phyloP scores from a whole-genome alignment of 2,113 vertebrate species.

The Sisor rabdophorus region DNA sequence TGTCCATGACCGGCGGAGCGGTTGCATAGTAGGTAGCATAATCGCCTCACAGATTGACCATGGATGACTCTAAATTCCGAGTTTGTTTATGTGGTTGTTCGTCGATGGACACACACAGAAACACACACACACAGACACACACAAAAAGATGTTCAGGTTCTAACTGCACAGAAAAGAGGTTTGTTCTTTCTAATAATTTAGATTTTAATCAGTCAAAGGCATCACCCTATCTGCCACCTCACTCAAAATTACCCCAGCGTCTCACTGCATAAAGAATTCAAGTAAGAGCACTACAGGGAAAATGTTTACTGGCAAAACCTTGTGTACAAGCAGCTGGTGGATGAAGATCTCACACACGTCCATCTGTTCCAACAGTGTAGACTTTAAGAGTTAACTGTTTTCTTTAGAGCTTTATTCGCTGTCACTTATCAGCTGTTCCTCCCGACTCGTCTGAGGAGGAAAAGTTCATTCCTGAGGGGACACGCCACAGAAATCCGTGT shows the following conservation, averaged over 20 bases:
- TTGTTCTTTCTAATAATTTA: too few relatives aligned
- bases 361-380: neutral
- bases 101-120: too few relatives aligned
- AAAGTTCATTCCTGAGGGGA: neutral
- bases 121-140: too few relatives aligned
- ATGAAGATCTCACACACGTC: neutral
- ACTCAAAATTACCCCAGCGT: neutral
- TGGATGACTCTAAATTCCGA: too few relatives aligned
- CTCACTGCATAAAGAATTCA: neutral
- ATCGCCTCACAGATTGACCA: too few relatives aligned
- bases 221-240: slow-evolving; percentile 9
- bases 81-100: too few relatives aligned
- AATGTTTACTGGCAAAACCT: neutral
- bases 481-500: neutral
- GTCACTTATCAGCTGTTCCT: slow-evolving; percentile 7
- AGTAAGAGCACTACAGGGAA: neutral
- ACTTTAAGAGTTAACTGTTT: slow-evolving; percentile 1
- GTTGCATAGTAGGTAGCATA: too few relatives aligned
- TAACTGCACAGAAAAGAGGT: too few relatives aligned
- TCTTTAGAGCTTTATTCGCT: neutral
- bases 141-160: too few relatives aligned
- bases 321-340: slow-evolving; percentile 1
- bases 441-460: neutral
- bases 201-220: too few relatives aligned
- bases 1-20: too few relatives aligned